Evolutionary conservation across 2,888 invertebrate species (phyloP).

Genomic region (Pegoplata infirma): DNA sequence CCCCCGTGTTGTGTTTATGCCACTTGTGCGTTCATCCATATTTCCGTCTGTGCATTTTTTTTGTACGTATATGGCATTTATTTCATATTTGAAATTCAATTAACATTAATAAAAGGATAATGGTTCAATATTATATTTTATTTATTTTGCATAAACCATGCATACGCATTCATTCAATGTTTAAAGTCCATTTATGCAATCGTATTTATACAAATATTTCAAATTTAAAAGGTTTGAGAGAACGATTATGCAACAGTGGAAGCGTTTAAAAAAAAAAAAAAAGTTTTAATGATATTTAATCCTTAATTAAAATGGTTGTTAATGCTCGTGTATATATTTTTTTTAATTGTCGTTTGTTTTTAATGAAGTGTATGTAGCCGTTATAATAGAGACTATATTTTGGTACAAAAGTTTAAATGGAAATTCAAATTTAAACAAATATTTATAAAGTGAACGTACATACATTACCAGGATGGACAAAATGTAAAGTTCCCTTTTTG

Average conservation of each 20-base stretch:
- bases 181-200: neutral
- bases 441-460: no score
- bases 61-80: constrained; percentile 27
- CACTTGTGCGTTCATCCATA: no score
- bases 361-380: constrained; percentile 21
- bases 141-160: constrained; percentile 1
- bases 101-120: constrained; percentile 57
- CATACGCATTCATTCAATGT: neutral
- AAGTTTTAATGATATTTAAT: constrained; percentile 51
- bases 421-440: no score
- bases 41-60: neutral
- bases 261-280: neutral
- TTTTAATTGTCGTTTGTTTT: neutral
- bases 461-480: no score
- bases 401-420: no score
- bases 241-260: neutral
- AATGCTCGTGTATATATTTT: constrained; percentile 12
- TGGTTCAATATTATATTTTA: constrained; percentile 41
- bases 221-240: neutral
- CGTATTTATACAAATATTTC: neutral
- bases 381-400: no score
- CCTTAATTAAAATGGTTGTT: constrained; percentile 54
- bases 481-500: no score
- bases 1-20: no score
- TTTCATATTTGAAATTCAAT: constrained; percentile 56